Percentiles rank a stretch among this genome's conserved stretches.
phyloP scores from a whole-genome alignment of 2,888 invertebrate species.

The Leptodirus hochenwartii region DNA sequence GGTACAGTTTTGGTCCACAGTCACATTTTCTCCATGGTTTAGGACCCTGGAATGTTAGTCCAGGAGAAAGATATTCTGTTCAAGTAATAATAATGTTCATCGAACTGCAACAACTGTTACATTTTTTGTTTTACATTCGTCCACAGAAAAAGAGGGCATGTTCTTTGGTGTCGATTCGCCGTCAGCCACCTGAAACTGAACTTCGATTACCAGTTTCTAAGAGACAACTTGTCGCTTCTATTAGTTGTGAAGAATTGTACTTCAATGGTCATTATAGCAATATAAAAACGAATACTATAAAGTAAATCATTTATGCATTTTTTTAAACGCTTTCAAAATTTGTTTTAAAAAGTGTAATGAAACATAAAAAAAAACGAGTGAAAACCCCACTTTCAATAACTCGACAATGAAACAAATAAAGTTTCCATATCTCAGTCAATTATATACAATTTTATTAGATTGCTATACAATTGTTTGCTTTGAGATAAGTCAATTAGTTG shows the following conservation, averaged over 20 bases:
- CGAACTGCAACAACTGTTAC: constrained; percentile 5
- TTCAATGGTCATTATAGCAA: constrained; percentile 13
- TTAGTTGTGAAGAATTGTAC: constrained; percentile 27
- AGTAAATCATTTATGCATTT: constrained; percentile 10
- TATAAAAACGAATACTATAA: constrained; percentile 15
- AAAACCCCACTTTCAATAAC: too few relatives aligned
- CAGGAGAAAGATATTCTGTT: constrained; percentile 27
- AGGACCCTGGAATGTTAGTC: constrained; percentile 30
- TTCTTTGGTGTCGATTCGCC: constrained; percentile 26
- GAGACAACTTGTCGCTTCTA: constrained; percentile 27
- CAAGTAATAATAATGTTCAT: too few relatives aligned
- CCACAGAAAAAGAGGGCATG: constrained; percentile 25
- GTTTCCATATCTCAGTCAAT: too few relatives aligned
- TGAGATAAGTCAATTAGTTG: too few relatives aligned
- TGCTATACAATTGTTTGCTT: too few relatives aligned
- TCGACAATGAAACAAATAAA: too few relatives aligned
- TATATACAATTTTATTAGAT: too few relatives aligned
- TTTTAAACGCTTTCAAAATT: too few relatives aligned
- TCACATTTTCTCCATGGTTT: constrained; percentile 31
- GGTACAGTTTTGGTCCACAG: constrained; percentile 28
- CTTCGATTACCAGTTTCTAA: constrained; percentile 27
- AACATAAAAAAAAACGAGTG: too few relatives aligned
- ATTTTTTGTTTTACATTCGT: constrained; percentile 4
- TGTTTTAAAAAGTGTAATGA: too few relatives aligned
- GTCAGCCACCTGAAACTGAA: constrained; percentile 24